Percentiles rank a stretch among this genome's conserved stretches.
These are phyloP conservation scores for Siniperca undulata DNA, from an alignment of 2,797 vertebrate species.

Conservation along the genomic window DNA sequence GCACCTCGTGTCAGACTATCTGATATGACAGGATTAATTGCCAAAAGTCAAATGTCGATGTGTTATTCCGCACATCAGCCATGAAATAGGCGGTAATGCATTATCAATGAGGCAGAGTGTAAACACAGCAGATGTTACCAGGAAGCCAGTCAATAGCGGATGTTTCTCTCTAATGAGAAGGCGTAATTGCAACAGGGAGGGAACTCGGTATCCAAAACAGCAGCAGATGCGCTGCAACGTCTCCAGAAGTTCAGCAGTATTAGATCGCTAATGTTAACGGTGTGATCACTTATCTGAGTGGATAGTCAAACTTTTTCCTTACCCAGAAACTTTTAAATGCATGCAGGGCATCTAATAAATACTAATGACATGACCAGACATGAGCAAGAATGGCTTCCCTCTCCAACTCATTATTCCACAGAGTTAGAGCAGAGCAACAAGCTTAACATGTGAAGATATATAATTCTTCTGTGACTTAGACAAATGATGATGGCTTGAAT, in stretches of 20 bases:
- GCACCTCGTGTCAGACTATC: constrained; percentile 39
- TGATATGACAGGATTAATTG: constrained; percentile 67
- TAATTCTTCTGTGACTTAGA: constrained; percentile 71
- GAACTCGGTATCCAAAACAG: constrained; percentile 62
- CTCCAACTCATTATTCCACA: constrained; percentile 72
- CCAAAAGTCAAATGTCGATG: constrained; percentile 61
- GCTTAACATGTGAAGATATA: constrained; percentile 67
- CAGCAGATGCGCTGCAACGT: constrained; percentile 55
- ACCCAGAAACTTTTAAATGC: constrained; percentile 75
- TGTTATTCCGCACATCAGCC: constrained; percentile 59
- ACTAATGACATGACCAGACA: constrained; percentile 77
- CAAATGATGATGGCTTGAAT: constrained; percentile 70
- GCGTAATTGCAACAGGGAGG: constrained; percentile 72
- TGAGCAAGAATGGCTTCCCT: constrained; percentile 66
- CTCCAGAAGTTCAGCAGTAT: constrained; percentile 34
- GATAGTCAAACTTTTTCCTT: constrained; percentile 52
- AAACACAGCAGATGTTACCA: constrained; percentile 78
- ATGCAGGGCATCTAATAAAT: constrained; percentile 75
- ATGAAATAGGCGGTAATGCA: constrained; percentile 69
- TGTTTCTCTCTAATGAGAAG: constrained; percentile 80
- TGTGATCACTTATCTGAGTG: constrained; percentile 41
- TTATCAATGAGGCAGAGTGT: constrained; percentile 78
- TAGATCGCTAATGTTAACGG: constrained; percentile 45
- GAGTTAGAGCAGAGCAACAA: constrained; percentile 55
- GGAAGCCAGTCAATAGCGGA: constrained; percentile 72